Percentiles rank a stretch among this genome's conserved stretches.
phyloP scores from a whole-genome alignment of 2,888 invertebrate genomes.

The Oxyteleia sp. region DNA sequence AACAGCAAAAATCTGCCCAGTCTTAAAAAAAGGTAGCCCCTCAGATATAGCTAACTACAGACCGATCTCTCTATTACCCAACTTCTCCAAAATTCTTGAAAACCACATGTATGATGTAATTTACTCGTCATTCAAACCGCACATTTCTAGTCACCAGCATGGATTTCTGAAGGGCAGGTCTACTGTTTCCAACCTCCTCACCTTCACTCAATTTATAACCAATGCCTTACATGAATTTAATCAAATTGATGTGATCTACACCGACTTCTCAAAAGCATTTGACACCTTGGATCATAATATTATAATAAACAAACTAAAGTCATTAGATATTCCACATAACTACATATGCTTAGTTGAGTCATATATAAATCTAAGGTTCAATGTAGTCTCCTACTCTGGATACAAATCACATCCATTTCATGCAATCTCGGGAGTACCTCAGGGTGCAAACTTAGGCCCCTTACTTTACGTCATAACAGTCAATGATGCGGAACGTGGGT shows the following conservation, averaged over 20 bases:
- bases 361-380: background rate
- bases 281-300: background rate
- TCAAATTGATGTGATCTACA: conserved; percentile 16
- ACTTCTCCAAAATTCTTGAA: conserved; percentile 2
- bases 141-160: background rate
- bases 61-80: conserved; percentile 2
- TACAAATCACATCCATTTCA: background rate
- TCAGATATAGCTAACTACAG: background rate
- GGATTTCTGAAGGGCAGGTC: background rate
- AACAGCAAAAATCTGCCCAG: conserved; percentile 4
- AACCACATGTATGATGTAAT: background rate
- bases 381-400: conserved; percentile 6
- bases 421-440: conserved; percentile 14
- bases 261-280: background rate
- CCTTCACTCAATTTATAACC: background rate
- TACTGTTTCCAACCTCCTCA: background rate
- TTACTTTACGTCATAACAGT: conserved; percentile 1
- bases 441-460: conserved; percentile 14
- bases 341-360: background rate
- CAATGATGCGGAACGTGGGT: background rate
- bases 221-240: background rate
- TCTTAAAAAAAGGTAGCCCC: background rate
- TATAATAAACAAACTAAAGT: background rate
- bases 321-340: background rate
- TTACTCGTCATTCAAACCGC: background rate